A percentile compares a stretch with the other conserved stretches of the same genome.
These are phyloP conservation scores for Oophaga pumilio DNA, from an alignment of 2,113 vertebrate species.

Conservation along the genomic window DNA sequence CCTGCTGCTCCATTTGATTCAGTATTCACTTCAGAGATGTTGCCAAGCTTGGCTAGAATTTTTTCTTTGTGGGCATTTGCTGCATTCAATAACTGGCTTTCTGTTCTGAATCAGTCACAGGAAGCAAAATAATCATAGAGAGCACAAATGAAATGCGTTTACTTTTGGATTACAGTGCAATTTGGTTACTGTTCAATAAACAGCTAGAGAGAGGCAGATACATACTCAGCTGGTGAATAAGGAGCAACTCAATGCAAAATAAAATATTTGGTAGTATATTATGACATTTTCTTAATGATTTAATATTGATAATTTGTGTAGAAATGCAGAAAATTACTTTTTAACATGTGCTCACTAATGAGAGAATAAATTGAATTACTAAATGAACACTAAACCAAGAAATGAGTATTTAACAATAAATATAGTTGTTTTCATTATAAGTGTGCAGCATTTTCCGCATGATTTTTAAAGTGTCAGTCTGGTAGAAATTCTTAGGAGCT, in stretches of 20 bases:
- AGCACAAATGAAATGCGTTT: constrained; percentile 31
- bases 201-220: not conserved
- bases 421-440: too few relatives aligned
- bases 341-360: not conserved
- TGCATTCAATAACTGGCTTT: constrained; percentile 66
- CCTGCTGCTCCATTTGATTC: constrained; percentile 57
- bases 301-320: not conserved
- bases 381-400: too few relatives aligned
- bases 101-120: constrained; percentile 61
- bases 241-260: not conserved
- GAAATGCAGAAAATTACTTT: not conserved
- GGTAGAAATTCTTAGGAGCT: too few relatives aligned
- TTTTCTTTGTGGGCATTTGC: constrained; percentile 70
- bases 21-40: constrained; percentile 65
- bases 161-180: constrained; percentile 25
- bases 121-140: constrained; percentile 45
- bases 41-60: constrained; percentile 62
- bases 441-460: too few relatives aligned
- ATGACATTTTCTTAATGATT: not conserved
- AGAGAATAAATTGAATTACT: too few relatives aligned
- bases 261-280: not conserved
- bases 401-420: too few relatives aligned
- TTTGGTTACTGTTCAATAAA: constrained; percentile 28
- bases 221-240: not conserved
- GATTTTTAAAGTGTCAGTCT: too few relatives aligned